Evolutionary conservation across 2,113 vertebrate genomes (phyloP).

Genomic region (Barnardius zonarius): DNA sequence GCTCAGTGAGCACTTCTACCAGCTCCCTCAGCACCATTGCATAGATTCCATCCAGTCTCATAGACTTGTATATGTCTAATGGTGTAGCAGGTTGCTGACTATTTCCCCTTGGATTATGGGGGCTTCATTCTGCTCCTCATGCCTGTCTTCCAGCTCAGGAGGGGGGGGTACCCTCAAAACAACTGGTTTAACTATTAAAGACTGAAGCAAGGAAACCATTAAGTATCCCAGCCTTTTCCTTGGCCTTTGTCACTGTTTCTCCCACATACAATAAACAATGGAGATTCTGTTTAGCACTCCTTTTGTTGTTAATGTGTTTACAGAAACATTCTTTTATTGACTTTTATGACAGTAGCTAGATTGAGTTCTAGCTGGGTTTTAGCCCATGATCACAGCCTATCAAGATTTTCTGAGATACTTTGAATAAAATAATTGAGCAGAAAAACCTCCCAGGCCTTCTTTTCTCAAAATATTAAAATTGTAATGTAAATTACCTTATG

Average conservation of each 20-base stretch:
- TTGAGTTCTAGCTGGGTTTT: background rate
- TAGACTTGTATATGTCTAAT: rapidly evolving
- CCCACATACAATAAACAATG: background rate
- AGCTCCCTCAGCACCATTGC: background rate
- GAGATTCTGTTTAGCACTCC: background rate
- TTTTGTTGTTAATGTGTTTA: background rate
- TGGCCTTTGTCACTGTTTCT: background rate
- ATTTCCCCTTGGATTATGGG: background rate
- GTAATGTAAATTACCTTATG: conserved; percentile 13
- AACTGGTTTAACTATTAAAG: too few relatives aligned
- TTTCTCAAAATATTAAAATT: conserved; percentile 32
- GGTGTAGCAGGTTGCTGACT: background rate
- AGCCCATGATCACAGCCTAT: background rate
- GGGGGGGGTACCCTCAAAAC: background rate
- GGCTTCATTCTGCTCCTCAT: background rate
- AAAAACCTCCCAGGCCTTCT: background rate
- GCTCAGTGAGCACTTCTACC: background rate
- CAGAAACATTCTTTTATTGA: background rate
- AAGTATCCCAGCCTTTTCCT: background rate
- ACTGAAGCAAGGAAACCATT: background rate
- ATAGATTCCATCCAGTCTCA: background rate
- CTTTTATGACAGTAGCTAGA: background rate
- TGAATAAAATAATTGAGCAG: background rate
- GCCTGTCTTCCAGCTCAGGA: background rate
- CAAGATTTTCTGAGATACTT: background rate